These are phyloP conservation scores for Rachycentron canadum DNA, from an alignment of 2,797 vertebrate genomes.

Conservation along the genomic window DNA sequence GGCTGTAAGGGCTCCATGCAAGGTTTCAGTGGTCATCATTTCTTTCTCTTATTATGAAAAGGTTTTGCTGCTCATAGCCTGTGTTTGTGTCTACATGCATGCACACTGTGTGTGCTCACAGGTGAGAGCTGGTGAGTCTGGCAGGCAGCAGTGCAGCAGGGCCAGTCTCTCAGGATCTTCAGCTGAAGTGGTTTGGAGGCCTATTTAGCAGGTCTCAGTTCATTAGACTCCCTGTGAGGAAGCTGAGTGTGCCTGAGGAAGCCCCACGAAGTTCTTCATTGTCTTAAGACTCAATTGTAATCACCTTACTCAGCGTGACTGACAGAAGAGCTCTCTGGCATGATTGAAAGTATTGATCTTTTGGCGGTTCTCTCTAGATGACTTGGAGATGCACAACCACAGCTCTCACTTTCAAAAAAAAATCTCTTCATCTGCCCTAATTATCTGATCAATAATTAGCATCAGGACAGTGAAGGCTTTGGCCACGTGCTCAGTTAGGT, in stretches of 20 bases:
- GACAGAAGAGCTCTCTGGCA: conserved; percentile 92
- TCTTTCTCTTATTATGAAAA: conserved; percentile 61
- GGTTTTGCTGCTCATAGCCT: conserved; percentile 34
- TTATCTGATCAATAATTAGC: conserved; percentile 97
- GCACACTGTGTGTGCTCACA: conserved; percentile 35
- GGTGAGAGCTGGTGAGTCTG: conserved; percentile 48
- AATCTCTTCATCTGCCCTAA: conserved; percentile 96
- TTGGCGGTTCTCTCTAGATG: conserved; percentile 87
- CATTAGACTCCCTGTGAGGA: conserved; percentile 90
- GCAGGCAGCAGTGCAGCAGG: conserved; percentile 17
- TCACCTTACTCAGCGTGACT: conserved; percentile 94
- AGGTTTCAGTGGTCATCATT: conserved; percentile 53
- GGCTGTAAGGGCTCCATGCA: conserved; percentile 22
- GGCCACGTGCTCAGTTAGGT: conserved; percentile 86
- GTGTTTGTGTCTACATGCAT: conserved; percentile 7
- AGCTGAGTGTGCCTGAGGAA: conserved; percentile 89
- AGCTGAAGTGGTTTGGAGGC: conserved; percentile 69
- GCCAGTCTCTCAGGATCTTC: conserved; percentile 48
- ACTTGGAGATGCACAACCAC: conserved; percentile 92
- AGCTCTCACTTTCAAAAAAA: conserved; percentile 86
- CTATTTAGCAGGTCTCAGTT: conserved; percentile 88
- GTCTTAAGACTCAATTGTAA: conserved; percentile 98
- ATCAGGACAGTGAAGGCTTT: conserved; percentile 87
- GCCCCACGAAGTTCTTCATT: conserved; percentile 91
- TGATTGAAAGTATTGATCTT: conserved; percentile 98